A percentile compares a stretch with the other conserved stretches of the same genome.
These are phyloP conservation scores for Habropoda laboriosa DNA, from an alignment of 1,140 invertebrate genomes.

Conservation along the genomic window DNA sequence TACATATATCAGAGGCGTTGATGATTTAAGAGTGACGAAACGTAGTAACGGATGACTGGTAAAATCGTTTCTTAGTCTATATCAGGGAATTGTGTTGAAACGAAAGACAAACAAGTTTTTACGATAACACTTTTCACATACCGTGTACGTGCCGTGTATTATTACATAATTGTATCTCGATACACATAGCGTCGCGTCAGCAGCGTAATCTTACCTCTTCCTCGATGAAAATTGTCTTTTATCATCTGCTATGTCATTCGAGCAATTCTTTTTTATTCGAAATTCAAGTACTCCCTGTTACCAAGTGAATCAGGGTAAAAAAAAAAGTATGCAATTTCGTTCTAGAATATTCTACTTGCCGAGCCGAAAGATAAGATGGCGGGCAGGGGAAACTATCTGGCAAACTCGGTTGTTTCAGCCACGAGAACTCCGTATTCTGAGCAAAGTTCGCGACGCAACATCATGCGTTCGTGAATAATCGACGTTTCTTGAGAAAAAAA, in stretches of 20 bases:
- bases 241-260: neutral
- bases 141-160: neutral
- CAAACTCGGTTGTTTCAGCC: neutral
- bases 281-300: neutral
- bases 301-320: too few relatives aligned
- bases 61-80: neutral
- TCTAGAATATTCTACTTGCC: too few relatives aligned
- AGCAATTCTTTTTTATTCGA: too few relatives aligned
- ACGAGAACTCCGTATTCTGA: neutral
- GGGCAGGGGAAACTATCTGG: neutral
- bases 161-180: conserved; percentile 7
- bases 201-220: neutral
- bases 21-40: neutral
- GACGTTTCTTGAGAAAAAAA: neutral
- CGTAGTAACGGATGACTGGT: neutral
- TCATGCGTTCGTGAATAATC: neutral
- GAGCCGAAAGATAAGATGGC: neutral
- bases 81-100: conserved; percentile 16
- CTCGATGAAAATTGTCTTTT: neutral
- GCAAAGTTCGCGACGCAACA: neutral
- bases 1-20: neutral
- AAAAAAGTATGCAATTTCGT: neutral
- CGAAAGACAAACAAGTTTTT: neutral
- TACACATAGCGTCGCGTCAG: neutral
- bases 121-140: conserved; percentile 7